A percentile compares a stretch with the other conserved stretches of the same genome.
Evolutionary conservation across 2,797 vertebrate species (phyloP).

Genomic region (Pampus argenteus): DNA sequence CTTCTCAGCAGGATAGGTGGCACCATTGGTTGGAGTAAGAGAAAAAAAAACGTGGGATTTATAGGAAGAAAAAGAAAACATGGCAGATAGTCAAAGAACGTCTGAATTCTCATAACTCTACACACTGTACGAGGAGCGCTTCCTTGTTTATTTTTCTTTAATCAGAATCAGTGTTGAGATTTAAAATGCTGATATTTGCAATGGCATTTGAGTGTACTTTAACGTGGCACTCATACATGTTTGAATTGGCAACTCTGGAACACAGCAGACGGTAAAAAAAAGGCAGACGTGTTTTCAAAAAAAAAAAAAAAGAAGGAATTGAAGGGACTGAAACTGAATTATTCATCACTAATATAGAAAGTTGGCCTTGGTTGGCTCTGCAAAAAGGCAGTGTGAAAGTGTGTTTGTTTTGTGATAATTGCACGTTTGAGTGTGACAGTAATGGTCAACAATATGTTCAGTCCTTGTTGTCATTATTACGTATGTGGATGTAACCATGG

Average conservation of each 20-base stretch:
- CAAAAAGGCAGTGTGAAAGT: not conserved
- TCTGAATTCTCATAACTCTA: conserved; percentile 17
- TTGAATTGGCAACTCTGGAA: conserved; percentile 15
- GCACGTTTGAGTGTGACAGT: not conserved
- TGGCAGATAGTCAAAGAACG: conserved; percentile 7
- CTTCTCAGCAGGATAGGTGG: conserved; percentile 65
- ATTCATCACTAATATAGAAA: not conserved
- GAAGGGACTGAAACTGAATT: not conserved
- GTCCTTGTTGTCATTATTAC: not conserved
- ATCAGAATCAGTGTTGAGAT: not conserved
- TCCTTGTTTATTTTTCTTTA: not conserved
- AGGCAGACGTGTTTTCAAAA: not conserved
- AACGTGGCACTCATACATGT: not conserved
- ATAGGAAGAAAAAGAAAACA: not conserved
- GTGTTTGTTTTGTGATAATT: not conserved
- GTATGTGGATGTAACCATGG: not conserved
- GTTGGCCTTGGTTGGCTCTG: not conserved
- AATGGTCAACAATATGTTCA: not conserved
- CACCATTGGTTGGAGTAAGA: conserved; percentile 28
- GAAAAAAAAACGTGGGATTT: conserved; percentile 21
- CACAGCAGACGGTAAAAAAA: conserved; percentile 44
- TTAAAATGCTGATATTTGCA: not conserved
- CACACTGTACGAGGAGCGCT: not conserved
- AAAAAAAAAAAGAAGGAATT: conserved; percentile 3
- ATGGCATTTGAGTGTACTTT: conserved; percentile 1